These are phyloP conservation scores for Heliconius himera DNA, from an alignment of 1,140 invertebrate genomes.

Conservation along the genomic window DNA sequence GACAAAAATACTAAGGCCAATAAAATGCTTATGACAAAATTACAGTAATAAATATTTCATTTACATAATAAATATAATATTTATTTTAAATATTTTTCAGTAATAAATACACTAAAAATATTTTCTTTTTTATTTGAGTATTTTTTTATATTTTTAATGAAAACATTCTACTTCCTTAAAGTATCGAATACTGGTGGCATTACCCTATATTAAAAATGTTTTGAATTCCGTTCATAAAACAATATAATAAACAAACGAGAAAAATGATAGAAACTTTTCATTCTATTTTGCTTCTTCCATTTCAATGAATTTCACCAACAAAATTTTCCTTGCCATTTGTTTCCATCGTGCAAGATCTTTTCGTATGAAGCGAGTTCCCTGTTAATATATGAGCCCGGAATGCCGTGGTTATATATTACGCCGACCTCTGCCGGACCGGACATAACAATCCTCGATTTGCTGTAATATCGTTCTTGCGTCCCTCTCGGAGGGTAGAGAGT, in stretches of 20 bases:
- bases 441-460: slow-evolving; percentile 82
- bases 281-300: slow-evolving; percentile 65
- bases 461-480: slow-evolving; percentile 79
- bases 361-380: slow-evolving; percentile 81
- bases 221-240: not conserved
- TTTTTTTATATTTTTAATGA: too few relatives aligned
- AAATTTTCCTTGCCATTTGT: slow-evolving; percentile 83
- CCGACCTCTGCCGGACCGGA: slow-evolving; percentile 80
- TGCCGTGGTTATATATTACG: slow-evolving; percentile 82
- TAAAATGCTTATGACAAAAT: too few relatives aligned
- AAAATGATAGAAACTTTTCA: slow-evolving; percentile 73
- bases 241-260: slow-evolving; percentile 47
- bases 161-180: too few relatives aligned
- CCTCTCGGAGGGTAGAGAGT: slow-evolving; percentile 52
- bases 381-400: slow-evolving; percentile 83
- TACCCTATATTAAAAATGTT: not conserved
- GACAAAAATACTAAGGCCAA: too few relatives aligned
- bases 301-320: slow-evolving; percentile 79
- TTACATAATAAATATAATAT: too few relatives aligned
- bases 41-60: too few relatives aligned
- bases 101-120: too few relatives aligned
- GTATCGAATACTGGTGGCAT: too few relatives aligned
- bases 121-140: too few relatives aligned
- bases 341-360: slow-evolving; percentile 81
- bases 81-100: too few relatives aligned